Percentiles rank a stretch among this genome's conserved stretches.
Evolutionary conservation across 2,113 vertebrate species (phyloP).

Genomic region (Morone chrysops): DNA sequence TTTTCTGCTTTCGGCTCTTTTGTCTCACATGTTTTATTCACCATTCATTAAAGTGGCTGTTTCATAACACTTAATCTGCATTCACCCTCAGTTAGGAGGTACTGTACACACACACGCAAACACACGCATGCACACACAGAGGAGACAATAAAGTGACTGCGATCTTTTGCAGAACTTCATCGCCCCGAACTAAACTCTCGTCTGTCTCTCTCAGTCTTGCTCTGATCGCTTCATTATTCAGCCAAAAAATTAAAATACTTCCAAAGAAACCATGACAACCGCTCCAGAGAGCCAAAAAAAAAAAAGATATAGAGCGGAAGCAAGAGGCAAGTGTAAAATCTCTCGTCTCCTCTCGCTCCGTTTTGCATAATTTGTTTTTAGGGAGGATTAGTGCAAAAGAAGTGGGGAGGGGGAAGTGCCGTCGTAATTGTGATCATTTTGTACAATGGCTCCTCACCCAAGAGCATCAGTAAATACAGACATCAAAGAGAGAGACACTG

Average conservation of each 20-base stretch:
- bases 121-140: constrained; percentile 26
- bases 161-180: constrained; percentile 4
- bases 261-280: constrained; percentile 72
- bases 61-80: constrained; percentile 45
- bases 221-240: constrained; percentile 16
- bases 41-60: constrained; percentile 21
- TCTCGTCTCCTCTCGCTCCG: background rate
- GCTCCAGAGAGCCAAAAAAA: constrained; percentile 9
- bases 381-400: constrained; percentile 43
- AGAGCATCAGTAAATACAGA: constrained; percentile 62
- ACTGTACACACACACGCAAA: constrained; percentile 27
- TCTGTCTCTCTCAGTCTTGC: constrained; percentile 1
- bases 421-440: constrained; percentile 63
- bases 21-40: constrained; percentile 32
- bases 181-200: constrained; percentile 8
- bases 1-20: background rate
- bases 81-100: constrained; percentile 13
- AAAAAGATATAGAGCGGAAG: constrained; percentile 7
- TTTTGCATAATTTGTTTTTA: constrained; percentile 62
- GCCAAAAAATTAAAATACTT: constrained; percentile 48
- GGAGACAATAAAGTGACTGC: constrained; percentile 17
- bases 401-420: background rate
- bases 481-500: constrained; percentile 49
- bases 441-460: constrained; percentile 53
- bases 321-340: constrained; percentile 22